These are phyloP conservation scores for Hydrophis major DNA, from an alignment of 2,797 vertebrate genomes.

Conservation along the genomic window DNA sequence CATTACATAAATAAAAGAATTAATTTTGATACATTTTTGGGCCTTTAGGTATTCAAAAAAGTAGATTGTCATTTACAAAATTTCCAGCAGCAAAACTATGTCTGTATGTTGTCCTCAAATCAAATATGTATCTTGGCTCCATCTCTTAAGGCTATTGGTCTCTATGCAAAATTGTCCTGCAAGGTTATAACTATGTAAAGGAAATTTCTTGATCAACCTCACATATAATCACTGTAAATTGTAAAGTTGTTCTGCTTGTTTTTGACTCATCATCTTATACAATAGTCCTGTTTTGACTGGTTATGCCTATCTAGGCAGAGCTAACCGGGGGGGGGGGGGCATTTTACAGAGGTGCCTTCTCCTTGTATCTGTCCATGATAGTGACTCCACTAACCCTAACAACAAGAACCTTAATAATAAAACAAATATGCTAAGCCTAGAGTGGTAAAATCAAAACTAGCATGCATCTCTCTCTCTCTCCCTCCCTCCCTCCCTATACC, in stretches of 20 bases:
- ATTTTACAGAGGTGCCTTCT: background rate
- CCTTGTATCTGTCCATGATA: background rate
- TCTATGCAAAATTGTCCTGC: background rate
- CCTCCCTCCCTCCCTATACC: background rate
- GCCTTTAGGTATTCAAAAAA: background rate
- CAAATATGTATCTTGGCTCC: background rate
- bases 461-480: background rate
- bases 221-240: background rate
- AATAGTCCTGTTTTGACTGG: background rate
- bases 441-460: background rate
- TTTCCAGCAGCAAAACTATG: background rate
- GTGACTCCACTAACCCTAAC: background rate
- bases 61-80: background rate
- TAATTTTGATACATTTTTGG: background rate
- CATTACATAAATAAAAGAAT: slow-evolving; percentile 17
- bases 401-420: background rate
- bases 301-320: background rate
- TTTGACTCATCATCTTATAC: background rate
- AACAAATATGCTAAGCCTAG: background rate
- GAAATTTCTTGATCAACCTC: background rate
- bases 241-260: background rate
- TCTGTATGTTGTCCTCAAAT: background rate
- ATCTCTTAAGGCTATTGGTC: background rate
- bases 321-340: background rate
- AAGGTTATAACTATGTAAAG: background rate